phyloP scores from a whole-genome alignment of 2,888 invertebrate genomes.

The Polietes domitor region DNA sequence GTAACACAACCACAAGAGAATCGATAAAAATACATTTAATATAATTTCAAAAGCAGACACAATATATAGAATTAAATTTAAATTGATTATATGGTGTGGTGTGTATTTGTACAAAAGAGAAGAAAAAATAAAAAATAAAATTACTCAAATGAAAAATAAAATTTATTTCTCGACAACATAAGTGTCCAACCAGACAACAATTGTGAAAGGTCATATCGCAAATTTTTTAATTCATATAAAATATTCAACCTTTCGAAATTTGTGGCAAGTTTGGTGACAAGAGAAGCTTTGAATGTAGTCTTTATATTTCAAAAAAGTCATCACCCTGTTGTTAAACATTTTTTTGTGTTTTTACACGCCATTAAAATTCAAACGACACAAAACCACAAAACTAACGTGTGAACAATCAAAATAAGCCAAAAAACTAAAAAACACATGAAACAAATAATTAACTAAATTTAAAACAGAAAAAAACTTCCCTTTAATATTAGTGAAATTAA shows the following conservation, averaged over 20 bases:
- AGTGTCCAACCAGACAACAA: neutral
- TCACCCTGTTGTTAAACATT: too few species aligned
- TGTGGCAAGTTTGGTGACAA: too few species aligned
- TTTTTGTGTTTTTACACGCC: too few species aligned
- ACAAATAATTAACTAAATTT: neutral
- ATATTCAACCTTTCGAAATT: too few species aligned
- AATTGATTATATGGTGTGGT: neutral
- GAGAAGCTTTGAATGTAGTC: too few species aligned
- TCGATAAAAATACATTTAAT: neutral
- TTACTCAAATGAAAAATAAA: neutral
- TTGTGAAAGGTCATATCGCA: too few species aligned
- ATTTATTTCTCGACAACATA: neutral
- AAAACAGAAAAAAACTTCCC: neutral
- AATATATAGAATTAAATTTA: constrained; percentile 3
- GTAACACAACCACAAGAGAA: constrained; percentile 4
- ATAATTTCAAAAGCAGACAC: constrained; percentile 1
- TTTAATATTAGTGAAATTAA: constrained; percentile 35
- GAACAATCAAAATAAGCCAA: constrained; percentile 1
- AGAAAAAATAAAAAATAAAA: neutral
- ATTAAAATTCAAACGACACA: too few species aligned
- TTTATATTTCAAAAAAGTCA: too few species aligned
- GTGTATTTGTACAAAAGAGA: neutral
- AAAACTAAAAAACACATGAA: neutral
- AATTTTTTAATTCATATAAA: too few species aligned
- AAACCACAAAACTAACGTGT: neutral